Percentiles rank a stretch among this genome's conserved stretches.
phyloP scores from a whole-genome alignment of 2,888 invertebrate genomes.

The Drosophila neotestacea region DNA sequence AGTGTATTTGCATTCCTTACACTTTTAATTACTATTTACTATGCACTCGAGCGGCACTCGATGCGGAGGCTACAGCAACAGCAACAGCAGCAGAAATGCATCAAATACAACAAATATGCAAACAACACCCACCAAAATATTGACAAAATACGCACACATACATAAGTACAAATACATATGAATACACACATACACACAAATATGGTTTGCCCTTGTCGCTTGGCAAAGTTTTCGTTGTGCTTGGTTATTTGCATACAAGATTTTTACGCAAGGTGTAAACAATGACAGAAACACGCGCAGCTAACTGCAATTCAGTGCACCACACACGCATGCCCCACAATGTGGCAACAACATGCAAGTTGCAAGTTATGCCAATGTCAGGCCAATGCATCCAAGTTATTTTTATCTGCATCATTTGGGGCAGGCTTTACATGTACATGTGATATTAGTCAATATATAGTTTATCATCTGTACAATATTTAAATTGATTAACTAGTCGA shows the following conservation, averaged over 20 bases:
- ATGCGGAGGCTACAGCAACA: constrained; percentile 41
- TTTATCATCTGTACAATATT: too few relatives aligned
- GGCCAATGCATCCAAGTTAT: constrained; percentile 44
- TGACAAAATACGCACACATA: constrained; percentile 56
- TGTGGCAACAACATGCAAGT: constrained; percentile 1
- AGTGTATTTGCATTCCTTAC: constrained; percentile 72
- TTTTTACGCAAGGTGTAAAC: constrained; percentile 64
- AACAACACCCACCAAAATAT: constrained; percentile 66
- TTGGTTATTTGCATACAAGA: constrained; percentile 62
- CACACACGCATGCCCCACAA: constrained; percentile 10
- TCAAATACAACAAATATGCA: constrained; percentile 59
- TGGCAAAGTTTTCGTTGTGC: constrained; percentile 15
- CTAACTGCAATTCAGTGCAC: constrained; percentile 8
- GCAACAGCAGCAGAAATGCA: constrained; percentile 51
- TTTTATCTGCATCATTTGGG: constrained; percentile 21
- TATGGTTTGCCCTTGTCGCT: not conserved
- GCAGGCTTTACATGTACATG: not conserved
- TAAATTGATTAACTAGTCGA: too few relatives aligned
- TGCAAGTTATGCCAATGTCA: constrained; percentile 57
- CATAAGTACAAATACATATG: not conserved
- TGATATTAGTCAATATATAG: not conserved
- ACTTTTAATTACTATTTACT: constrained; percentile 80
- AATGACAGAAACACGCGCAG: constrained; percentile 30
- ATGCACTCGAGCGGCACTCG: constrained; percentile 70
- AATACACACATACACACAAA: not conserved